phyloP scores from a whole-genome alignment of 2,888 invertebrate genomes.

The Notocelia uddmanniana region DNA sequence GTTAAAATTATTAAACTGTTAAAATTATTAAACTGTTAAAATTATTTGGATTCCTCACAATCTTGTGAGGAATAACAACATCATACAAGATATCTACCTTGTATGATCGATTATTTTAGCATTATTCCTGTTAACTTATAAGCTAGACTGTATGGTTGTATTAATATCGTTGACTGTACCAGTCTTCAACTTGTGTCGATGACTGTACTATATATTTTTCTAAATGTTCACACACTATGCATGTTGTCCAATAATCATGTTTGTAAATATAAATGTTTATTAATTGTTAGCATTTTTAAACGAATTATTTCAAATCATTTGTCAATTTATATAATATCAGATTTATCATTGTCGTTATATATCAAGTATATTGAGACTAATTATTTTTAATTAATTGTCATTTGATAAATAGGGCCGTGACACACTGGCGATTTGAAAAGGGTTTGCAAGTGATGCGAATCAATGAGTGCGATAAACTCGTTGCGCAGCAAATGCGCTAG shows the following conservation, averaged over 20 bases:
- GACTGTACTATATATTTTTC: not conserved
- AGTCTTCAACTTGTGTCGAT: not conserved
- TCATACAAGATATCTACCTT: no score
- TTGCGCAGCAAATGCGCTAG: no score
- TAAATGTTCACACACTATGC: not conserved
- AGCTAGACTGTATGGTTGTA: not conserved
- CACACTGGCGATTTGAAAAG: no score
- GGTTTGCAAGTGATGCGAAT: no score
- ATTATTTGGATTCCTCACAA: no score
- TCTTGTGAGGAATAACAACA: no score
- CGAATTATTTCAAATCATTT: conserved; percentile 24
- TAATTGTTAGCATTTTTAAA: conserved; percentile 29
- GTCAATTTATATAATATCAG: conserved; percentile 34
- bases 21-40: no score
- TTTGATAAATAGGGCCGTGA: conserved; percentile 1
- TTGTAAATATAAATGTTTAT: conserved; percentile 44
- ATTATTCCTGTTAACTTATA: not conserved
- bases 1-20: no score
- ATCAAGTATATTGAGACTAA: conserved; percentile 31
- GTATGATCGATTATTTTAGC: no score
- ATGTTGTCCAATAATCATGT: conserved; percentile 30
- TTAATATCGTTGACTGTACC: not conserved
- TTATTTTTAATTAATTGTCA: conserved; percentile 22
- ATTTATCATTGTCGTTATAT: conserved; percentile 10
- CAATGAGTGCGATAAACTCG: no score